Evolutionary conservation across 2,888 invertebrate genomes (phyloP), one percentile per base, ranked within the genome.

Genomic region (Azorinus chamasolen): DNA sequence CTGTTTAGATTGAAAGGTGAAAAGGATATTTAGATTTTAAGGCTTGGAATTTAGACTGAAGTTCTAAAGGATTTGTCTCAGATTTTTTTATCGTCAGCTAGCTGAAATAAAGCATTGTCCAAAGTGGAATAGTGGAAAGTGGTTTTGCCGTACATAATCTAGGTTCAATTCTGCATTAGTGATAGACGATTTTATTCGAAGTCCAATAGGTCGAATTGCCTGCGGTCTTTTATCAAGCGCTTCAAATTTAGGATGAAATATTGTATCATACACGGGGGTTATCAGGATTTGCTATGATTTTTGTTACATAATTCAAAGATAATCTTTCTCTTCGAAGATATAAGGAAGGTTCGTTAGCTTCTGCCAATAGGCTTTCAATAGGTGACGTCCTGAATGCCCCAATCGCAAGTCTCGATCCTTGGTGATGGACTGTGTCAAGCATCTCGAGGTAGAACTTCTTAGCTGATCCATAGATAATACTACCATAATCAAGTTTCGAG

Each of bases 401-500:
- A 2, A 74, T 39, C 12, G 59, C 57, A 8, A 78, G 46, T 20
- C 71, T 45, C 0, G 76, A 32, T 18, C 70, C 72, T 51, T 82
- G 75, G 39, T 79, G 14, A 24, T 83, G 83, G 10, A 79, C 37
- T 22, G 74, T 41, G 41, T 83, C 64, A 12, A 83, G 64, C 54
- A 48, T 48, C 39, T 39, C 12, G 5, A 79, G 22, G 50, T 79
- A 74, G 2, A 61, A 70, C 32, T 62, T 63, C 20, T 71, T 32
- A 14, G 79, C 83, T 3, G 72, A 72, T 18, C 72, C 75, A 48
- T 79, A 76, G 1, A 72, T 59, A 25, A 71, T 48, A 43, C 51
- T 64, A 1, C 57, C 78, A 68, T 81, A 81, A 41, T 81, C 81
- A 5, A 81, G 25, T 41, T 73, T 65, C 6, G 75, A 74, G 24